phyloP scores from a whole-genome alignment of 2,797 vertebrate genomes.

The Chiroxiphia lanceolata region DNA sequence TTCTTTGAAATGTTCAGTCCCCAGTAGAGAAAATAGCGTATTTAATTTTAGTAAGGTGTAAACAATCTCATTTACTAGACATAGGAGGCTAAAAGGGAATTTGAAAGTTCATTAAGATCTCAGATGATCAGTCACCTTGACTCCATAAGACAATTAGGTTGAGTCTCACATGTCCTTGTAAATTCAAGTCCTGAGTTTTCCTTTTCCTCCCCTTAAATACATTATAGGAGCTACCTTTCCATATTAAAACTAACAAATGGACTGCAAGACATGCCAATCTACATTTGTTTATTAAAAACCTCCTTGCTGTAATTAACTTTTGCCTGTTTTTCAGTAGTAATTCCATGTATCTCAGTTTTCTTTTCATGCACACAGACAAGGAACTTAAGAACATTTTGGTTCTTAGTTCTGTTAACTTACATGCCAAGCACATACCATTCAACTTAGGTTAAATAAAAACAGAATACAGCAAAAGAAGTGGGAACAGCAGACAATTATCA shows the following conservation, averaged over 20 bases:
- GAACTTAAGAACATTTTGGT: neutral
- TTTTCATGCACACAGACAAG: neutral
- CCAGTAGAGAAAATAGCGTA: neutral
- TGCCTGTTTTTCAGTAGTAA: neutral
- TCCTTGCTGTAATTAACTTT: neutral
- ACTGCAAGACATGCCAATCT: no score
- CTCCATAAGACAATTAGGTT: rapidly evolving
- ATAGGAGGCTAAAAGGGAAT: neutral
- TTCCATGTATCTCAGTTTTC: rapidly evolving
- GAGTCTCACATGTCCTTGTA: rapidly evolving
- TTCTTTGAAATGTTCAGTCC: neutral
- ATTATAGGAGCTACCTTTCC: neutral
- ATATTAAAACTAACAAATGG: neutral
- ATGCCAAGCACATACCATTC: neutral
- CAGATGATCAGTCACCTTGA: neutral
- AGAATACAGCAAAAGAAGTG: neutral
- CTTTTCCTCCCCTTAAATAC: neutral
- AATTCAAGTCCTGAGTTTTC: neutral
- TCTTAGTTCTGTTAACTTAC: neutral
- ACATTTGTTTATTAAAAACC: neutral
- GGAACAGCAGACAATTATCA: neutral
- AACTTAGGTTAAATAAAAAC: neutral
- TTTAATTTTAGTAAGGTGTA: neutral
- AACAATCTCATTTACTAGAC: neutral
- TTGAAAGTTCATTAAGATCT: neutral